These are phyloP conservation scores for Malachius bipustulatus DNA, from an alignment of 2,888 invertebrate species.

Conservation along the genomic window DNA sequence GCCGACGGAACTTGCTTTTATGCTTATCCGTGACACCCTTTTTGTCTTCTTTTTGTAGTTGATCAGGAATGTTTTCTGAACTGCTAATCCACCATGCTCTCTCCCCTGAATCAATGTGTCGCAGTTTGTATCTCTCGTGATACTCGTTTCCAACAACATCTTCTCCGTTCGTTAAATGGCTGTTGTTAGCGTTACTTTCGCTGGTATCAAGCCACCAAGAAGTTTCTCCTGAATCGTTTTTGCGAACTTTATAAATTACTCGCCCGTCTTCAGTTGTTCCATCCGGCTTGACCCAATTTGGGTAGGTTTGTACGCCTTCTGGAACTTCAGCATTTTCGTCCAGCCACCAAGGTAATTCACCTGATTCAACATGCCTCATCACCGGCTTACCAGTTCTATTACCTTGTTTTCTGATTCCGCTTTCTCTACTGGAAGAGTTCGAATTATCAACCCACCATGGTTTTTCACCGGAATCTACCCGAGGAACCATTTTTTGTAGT, in stretches of 20 bases:
- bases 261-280: conserved; percentile 21
- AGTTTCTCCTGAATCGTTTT: conserved; percentile 21
- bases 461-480: conserved; percentile 44
- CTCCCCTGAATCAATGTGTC: conserved; percentile 56
- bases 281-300: conserved; percentile 23
- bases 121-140: conserved; percentile 43
- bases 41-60: conserved; percentile 18
- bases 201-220: conserved; percentile 42
- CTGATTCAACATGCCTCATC: conserved; percentile 28
- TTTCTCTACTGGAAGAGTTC: conserved; percentile 16
- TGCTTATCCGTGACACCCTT: conserved; percentile 17
- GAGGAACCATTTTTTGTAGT: conserved; percentile 31
- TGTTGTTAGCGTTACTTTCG: conserved; percentile 23
- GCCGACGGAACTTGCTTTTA: conserved; percentile 34
- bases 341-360: conserved; percentile 61
- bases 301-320: conserved; percentile 44
- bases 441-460: conserved; percentile 45
- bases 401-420: conserved; percentile 4
- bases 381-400: conserved; percentile 3
- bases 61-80: conserved; percentile 33
- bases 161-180: no score
- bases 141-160: conserved; percentile 43
- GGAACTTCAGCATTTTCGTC: conserved; percentile 56
- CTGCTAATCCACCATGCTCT: conserved; percentile 56
- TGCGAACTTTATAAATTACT: conserved; percentile 16